Conservation (phyloP, 2,797 vertebrate species). For the Brotula barbata region DNA sequence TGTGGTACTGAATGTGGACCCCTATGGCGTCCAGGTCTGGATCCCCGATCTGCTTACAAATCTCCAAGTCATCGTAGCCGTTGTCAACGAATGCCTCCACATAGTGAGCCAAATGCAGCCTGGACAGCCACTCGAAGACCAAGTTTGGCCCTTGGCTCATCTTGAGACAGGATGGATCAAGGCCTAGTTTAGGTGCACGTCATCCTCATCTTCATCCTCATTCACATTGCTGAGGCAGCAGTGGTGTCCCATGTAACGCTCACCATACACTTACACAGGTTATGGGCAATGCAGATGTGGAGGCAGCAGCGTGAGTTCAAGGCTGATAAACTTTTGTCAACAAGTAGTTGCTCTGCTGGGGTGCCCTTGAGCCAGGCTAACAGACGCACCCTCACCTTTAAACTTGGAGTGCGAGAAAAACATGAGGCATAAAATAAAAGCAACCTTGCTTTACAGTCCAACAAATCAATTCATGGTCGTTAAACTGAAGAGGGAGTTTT, state of each 20-base stretch:
- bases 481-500: too few relatives aligned
- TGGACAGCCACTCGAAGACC: slow-evolving; percentile 90
- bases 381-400: too few relatives aligned
- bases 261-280: background rate
- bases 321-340: background rate
- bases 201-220: slow-evolving; percentile 11
- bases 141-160: slow-evolving; percentile 84
- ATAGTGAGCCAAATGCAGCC: slow-evolving; percentile 87
- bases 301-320: too few relatives aligned
- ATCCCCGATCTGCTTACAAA: slow-evolving; percentile 93
- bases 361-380: background rate
- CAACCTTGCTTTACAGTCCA: too few relatives aligned
- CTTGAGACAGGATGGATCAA: slow-evolving; percentile 23
- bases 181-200: slow-evolving; percentile 16
- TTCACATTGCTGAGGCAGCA: slow-evolving; percentile 1
- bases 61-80: slow-evolving; percentile 93
- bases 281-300: background rate
- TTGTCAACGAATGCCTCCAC: slow-evolving; percentile 92
- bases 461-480: too few relatives aligned
- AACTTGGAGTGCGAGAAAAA: too few relatives aligned
- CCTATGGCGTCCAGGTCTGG: slow-evolving; percentile 93
- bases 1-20: slow-evolving; percentile 83
- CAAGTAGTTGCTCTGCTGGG: background rate
- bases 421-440: too few relatives aligned
- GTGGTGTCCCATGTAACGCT: slow-evolving; percentile 4